Base-by-base conservation (phyloP, 2,113 vertebrate genomes). In the Macquaria australasica region DNA sequence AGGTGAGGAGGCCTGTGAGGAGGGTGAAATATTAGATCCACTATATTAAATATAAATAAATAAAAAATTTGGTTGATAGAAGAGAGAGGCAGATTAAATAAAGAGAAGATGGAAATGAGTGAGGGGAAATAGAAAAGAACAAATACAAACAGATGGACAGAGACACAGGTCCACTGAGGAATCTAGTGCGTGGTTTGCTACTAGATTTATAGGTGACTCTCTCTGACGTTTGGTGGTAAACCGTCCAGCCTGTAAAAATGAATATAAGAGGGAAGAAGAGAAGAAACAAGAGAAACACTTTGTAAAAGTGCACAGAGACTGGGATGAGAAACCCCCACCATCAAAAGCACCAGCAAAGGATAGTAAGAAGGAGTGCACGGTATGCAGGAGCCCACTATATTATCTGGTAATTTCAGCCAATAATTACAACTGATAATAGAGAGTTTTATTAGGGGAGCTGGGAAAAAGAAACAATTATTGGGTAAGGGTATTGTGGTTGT, bases 171-270 rank as follows among this genome's bases (percentile, higher is more conserved):
- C 99, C 99, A 99, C 97, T 99, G 98, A 99, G 98, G 98, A 99
- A 99, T 99, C 99, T 97, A 97, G 99, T 97, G 96, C 98, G 99
- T 96, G 99, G 98, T 99, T 99, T 99, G 97, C 97, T 99, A 98
- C 97, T 99, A 98, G 98, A 98, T 97, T 99, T 99, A 98, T 98
- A 97, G 97, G 98, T 97, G 97, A 99, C 97, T 97, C 97, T 99
- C 97, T 99, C 98, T 97, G 98, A 97, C 92, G 98, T 97, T 97
- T 98, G 98, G 96, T 98, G 98, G 97, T 96, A 98, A 97, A 98
- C 97, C 96, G 98, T 98, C 98, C 98, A 99, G 96, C 98, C 99
- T 99, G 98, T 94, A 96, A 97, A 97, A 96, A 97, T 91, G 84
- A 95, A 92, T 93, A 94, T 92, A 98, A 97, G 96, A 97, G 97